A percentile compares a stretch with the other conserved stretches of the same genome.
Conservation (phyloP, 2,888 invertebrate species). For the Cosmorhoe ocellata region DNA sequence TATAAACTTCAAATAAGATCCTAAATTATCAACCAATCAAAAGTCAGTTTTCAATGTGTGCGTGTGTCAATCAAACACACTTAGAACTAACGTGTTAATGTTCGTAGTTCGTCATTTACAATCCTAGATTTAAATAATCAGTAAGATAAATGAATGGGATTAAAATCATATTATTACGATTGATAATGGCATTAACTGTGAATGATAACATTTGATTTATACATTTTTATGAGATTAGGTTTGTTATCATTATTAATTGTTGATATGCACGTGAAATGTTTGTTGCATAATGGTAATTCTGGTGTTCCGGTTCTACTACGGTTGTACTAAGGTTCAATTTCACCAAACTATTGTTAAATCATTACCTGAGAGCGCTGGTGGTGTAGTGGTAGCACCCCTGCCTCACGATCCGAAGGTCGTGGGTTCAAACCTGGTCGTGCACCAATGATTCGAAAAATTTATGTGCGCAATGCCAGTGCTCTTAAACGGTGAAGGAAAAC, state of each 20-base stretch:
- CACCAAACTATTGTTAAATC: too few relatives aligned
- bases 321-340: too few relatives aligned
- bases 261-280: conserved; percentile 7
- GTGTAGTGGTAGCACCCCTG: too few relatives aligned
- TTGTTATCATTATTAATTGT: neutral
- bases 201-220: conserved; percentile 82
- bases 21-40: conserved; percentile 29
- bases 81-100: conserved; percentile 26
- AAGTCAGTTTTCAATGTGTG: conserved; percentile 25
- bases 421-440: too few relatives aligned
- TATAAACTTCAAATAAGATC: conserved; percentile 4
- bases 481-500: too few relatives aligned
- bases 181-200: conserved; percentile 67
- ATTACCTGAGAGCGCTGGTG: too few relatives aligned
- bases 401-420: too few relatives aligned
- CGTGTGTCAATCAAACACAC: conserved; percentile 17
- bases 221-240: conserved; percentile 42
- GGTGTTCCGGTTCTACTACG: too few relatives aligned
- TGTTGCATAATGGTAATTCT: too few relatives aligned
- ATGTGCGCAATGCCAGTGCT: too few relatives aligned
- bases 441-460: too few relatives aligned
- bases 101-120: conserved; percentile 51
- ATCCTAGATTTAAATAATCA: conserved; percentile 65
- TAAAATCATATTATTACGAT: conserved; percentile 61
- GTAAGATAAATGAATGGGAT: conserved; percentile 60